Evolutionary conservation across 2,888 invertebrate genomes (phyloP).

Genomic region (Entomobrya multifasciata): DNA sequence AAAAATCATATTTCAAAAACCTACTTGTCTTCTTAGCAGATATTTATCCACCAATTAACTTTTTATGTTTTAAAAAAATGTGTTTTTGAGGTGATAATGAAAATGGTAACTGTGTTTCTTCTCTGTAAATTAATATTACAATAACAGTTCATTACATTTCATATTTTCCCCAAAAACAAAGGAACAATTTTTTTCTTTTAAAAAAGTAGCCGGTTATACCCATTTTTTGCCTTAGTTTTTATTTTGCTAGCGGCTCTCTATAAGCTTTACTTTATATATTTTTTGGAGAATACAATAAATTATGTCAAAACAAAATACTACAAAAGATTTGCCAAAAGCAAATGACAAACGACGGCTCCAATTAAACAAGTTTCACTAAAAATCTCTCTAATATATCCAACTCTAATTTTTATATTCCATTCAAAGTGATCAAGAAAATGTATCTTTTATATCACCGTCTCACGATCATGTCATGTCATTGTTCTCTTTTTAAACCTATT

Average conservation of each 20-base stretch:
- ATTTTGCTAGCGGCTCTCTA: no score
- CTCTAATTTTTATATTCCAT: not conserved
- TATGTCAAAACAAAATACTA: not conserved
- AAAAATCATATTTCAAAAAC: no score
- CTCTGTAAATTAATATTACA: not conserved
- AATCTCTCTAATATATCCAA: constrained; percentile 5
- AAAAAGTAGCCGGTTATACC: no score
- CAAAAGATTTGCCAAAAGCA: constrained; percentile 13
- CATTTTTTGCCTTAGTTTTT: no score
- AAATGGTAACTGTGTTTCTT: no score
- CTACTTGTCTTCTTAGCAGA: no score
- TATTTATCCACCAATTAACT: no score
- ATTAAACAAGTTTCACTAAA: constrained; percentile 55
- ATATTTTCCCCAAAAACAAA: no score
- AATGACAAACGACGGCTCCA: constrained; percentile 52
- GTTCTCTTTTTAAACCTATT: constrained; percentile 14
- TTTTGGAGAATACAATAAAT: constrained; percentile 1
- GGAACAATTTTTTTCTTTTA: no score
- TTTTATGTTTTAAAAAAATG: no score
- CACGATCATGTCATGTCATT: constrained; percentile 48
- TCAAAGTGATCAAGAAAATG: not conserved
- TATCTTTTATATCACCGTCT: not conserved
- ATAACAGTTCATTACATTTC: no score
- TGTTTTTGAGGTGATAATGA: no score
- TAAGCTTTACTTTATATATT: constrained; percentile 5